These are phyloP conservation scores for Masnerella sp. DNA, from an alignment of 2,888 invertebrate species.

Conservation along the genomic window DNA sequence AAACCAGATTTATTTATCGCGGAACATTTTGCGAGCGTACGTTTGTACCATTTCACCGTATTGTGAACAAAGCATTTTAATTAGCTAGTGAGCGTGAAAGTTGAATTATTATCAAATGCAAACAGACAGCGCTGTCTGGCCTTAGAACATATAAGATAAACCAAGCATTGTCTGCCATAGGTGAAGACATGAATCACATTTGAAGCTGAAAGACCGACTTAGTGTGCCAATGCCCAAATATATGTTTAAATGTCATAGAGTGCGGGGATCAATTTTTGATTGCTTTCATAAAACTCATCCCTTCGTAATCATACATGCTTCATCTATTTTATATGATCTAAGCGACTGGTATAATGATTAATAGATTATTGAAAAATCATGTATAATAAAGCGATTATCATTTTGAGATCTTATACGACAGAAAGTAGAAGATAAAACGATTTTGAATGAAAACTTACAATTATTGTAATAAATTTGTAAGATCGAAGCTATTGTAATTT, in stretches of 20 bases:
- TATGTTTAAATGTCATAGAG: conserved; percentile 43
- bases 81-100: conserved; percentile 57
- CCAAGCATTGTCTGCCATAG: conserved; percentile 49
- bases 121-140: conserved; percentile 37
- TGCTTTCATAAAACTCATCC: not conserved
- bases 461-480: conserved; percentile 65
- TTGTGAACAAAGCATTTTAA: conserved; percentile 52
- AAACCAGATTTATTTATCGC: conserved; percentile 34
- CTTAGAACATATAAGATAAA: conserved; percentile 55
- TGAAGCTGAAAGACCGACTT: conserved; percentile 42
- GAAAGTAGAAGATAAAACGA: conserved; percentile 38
- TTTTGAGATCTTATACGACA: conserved; percentile 46
- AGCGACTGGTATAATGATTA: conserved; percentile 43
- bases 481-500: conserved; percentile 65
- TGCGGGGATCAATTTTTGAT: conserved; percentile 23
- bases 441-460: conserved; percentile 55
- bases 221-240: conserved; percentile 54
- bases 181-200: conserved; percentile 33
- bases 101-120: conserved; percentile 69
- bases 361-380: conserved; percentile 46
- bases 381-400: conserved; percentile 50
- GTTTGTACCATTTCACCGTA: conserved; percentile 52
- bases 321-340: conserved; percentile 57
- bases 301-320: conserved; percentile 41
- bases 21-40: conserved; percentile 46